Base-by-base conservation (phyloP, 1,140 invertebrate genomes). In the Saccostrea cuccullata region DNA sequence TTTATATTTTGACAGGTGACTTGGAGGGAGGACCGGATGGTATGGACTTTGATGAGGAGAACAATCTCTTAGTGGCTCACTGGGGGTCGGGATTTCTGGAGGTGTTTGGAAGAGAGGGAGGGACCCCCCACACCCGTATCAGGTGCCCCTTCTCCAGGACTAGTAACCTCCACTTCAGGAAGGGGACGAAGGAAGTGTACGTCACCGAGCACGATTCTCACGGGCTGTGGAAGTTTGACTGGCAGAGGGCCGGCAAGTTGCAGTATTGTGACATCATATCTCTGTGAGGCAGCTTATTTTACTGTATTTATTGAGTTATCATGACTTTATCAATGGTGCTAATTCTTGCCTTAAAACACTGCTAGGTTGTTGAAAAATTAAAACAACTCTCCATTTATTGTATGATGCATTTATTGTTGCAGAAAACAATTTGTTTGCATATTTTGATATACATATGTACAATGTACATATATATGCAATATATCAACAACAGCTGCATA, bases 31-130 rank as follows among this genome's bases (percentile, higher is more conserved):
- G 94, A 12, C 91, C 94, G 82, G 94, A 94, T 91, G 94, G 94
- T 0, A 93, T 94, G 93, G 94, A 94, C 86, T 94, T 94, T 92
- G 94, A 94, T 91, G 92, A 92, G 60, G 90, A 91, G 8, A 90
- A 91, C 64, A 93, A 94, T 84, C 85, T 94, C 13, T 86, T 94
- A 60, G 93, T 94, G 1, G 93, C 94, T 40, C 93, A 94, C 85
- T 93, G 92, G 91, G 94, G 94, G 3, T 87, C 90, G 58, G 90
- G 91, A 5, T 89, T 92, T 87, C 90, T 94, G 67, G 94, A 94
- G 86, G 94, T 94, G 0, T 94, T 94, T 88, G 82, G 85, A 55
- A 88, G 90, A 12, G 86, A 89, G 12, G 94, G 94, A 20, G 93
- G 94, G 9, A 67, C 90, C 12, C 93, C 94, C 5, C 86, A 89